Base-by-base conservation (phyloP, 2,113 vertebrate genomes). In the Gila orcuttii region DNA sequence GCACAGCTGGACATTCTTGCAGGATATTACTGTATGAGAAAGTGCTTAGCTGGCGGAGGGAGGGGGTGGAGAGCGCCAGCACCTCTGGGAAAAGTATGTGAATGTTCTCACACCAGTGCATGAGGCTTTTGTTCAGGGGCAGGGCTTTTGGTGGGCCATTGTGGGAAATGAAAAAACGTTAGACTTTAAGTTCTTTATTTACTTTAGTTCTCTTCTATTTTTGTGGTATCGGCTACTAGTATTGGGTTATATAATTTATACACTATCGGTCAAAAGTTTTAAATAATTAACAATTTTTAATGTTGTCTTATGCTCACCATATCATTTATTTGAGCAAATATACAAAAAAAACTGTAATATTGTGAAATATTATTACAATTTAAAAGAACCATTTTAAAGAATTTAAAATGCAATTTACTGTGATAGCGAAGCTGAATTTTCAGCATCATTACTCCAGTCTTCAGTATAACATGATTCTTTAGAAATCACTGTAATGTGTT, bases 1-100 rank as follows among this genome's bases (percentile, higher is more conserved):
- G 77, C 89, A 89, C 90, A 91, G 89, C 90, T 90, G 87, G 86
- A 85, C 79, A 86, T 85, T 82, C 88, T 79, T 89, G 89, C 86
- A 81, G 87, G 77, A 87, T 88, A 90, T 89, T 90, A 84, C 87
- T 78, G 85, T 60, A 39, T 33, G 83, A 84, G 89, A 88, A 89
- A 88, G 85, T 77, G 87, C 87, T 85, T 78, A 74, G 69, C 79
- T 86, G 60, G 73, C 79, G 55, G 79, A 60, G 36, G 39, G 62
- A 73, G 42, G 52, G 57, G 84, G 68, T 66, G 83, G 82, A 85
- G 77, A 85, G 45, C 13, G 45, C 66, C 21, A 55, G 57, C 62
- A 79, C 62, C 75, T 57, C 75, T 79, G 88, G 71, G 78, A 74
- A 42, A 33, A 71, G 4, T 73, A 55, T 45, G 71, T 76, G 28